Evolutionary conservation across 2,888 invertebrate genomes (phyloP).

Genomic region (Lochmaea capreae): DNA sequence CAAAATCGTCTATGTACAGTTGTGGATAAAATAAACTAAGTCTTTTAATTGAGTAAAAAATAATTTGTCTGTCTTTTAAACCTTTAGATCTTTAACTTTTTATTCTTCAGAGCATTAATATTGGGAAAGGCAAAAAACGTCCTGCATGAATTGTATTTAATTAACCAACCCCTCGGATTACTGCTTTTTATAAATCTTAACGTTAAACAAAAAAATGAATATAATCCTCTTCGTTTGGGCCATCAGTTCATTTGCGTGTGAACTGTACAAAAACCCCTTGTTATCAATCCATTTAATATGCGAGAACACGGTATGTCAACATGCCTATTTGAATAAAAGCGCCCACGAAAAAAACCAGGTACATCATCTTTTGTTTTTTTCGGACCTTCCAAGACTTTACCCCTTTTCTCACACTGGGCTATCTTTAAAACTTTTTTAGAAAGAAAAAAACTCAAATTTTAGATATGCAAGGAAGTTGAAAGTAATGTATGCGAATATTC

Average conservation of each 20-base stretch:
- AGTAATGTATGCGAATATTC: constrained; percentile 41
- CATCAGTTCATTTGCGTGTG: constrained; percentile 61
- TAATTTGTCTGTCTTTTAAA: not conserved
- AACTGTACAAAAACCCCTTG: constrained; percentile 61
- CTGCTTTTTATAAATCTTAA: constrained; percentile 26
- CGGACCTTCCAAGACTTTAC: constrained; percentile 57
- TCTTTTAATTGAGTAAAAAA: no score
- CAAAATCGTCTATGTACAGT: no score
- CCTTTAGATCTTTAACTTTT: not conserved
- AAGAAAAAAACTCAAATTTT: constrained; percentile 59
- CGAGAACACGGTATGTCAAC: constrained; percentile 66
- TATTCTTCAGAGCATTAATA: no score
- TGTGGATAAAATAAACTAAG: no score
- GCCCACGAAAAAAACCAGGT: constrained; percentile 65
- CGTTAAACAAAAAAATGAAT: constrained; percentile 31
- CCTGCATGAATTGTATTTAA: constrained; percentile 10
- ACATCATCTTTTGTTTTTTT: constrained; percentile 57
- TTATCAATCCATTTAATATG: constrained; percentile 63
- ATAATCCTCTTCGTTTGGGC: constrained; percentile 35
- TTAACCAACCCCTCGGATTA: constrained; percentile 12
- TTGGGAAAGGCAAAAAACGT: no score
- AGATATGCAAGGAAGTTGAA: constrained; percentile 53
- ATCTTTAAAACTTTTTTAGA: constrained; percentile 49
- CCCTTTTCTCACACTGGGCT: constrained; percentile 61
- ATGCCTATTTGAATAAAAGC: constrained; percentile 56